A percentile compares a stretch with the other conserved stretches of the same genome.
Evolutionary conservation across 2,113 vertebrate genomes (phyloP).

Genomic region (Alces alces): DNA sequence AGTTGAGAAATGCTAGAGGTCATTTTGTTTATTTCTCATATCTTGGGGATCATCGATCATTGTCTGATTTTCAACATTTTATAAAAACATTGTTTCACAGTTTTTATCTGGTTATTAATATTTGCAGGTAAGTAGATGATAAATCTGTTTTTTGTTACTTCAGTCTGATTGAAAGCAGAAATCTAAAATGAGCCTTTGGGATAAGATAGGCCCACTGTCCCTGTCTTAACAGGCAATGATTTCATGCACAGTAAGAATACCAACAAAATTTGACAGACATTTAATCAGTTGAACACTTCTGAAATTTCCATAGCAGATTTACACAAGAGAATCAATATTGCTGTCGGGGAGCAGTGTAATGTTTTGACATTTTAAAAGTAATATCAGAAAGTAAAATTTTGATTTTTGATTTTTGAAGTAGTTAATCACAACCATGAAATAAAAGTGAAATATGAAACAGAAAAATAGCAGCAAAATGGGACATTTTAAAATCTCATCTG

Average conservation of each 20-base stretch:
- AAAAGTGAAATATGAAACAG: not conserved
- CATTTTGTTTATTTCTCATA: not conserved
- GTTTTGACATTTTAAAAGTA: not conserved
- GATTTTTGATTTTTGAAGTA: not conserved
- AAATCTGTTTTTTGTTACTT: not conserved
- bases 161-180: not conserved
- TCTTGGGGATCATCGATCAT: not conserved
- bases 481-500: not conserved
- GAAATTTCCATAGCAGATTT: not conserved
- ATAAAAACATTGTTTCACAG: not conserved
- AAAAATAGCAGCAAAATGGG: not conserved
- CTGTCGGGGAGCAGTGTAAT: not conserved
- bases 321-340: not conserved
- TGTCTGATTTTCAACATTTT: not conserved
- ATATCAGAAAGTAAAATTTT: not conserved
- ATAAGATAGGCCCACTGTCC: not conserved
- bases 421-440: not conserved
- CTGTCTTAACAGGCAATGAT: not conserved
- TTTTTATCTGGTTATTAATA: not conserved
- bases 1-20: not conserved
- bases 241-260: not conserved
- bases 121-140: not conserved
- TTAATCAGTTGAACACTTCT: not conserved
- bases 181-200: not conserved
- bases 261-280: not conserved